These are phyloP conservation scores for Xanthorhoe spadicearia DNA, from an alignment of 2,888 invertebrate genomes.

Conservation along the genomic window DNA sequence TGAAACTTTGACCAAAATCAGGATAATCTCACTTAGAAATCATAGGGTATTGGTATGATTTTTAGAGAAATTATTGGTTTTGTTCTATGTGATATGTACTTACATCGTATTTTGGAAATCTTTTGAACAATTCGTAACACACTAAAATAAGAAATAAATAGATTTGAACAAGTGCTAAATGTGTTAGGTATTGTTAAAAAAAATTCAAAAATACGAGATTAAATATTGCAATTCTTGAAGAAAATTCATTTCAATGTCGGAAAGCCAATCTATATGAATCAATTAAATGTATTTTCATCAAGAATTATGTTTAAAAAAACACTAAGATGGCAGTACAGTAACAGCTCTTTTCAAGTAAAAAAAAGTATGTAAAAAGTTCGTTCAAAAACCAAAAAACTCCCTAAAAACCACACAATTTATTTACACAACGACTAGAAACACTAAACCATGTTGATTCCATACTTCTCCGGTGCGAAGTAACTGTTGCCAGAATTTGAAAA, in stretches of 20 bases:
- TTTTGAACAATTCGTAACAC: conserved; percentile 47
- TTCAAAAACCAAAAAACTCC: conserved; percentile 42
- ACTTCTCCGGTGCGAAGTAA: conserved; percentile 82
- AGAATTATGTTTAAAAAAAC: conserved; percentile 22
- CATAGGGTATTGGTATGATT: conserved; percentile 44
- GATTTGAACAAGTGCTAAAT: conserved; percentile 36
- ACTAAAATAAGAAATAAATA: conserved; percentile 41
- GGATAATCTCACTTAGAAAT: conserved; percentile 39
- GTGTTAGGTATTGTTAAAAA: conserved; percentile 45
- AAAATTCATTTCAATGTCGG: conserved; percentile 29
- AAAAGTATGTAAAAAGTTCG: conserved; percentile 9
- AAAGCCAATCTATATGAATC: conserved; percentile 12
- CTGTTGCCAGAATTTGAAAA: conserved; percentile 81
- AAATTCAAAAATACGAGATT: conserved; percentile 47
- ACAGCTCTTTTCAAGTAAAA: background rate
- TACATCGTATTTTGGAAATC: conserved; percentile 52
- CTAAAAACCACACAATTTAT: conserved; percentile 42
- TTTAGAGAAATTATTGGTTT: conserved; percentile 55
- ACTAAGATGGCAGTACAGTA: background rate
- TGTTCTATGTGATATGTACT: conserved; percentile 66
- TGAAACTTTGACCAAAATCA: conserved; percentile 54
- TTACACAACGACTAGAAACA: conserved; percentile 69
- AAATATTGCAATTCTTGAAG: conserved; percentile 22
- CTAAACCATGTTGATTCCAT: conserved; percentile 84
- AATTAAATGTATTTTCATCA: conserved; percentile 30